These are phyloP conservation scores for Anolis sagrei DNA, from an alignment of 2,113 vertebrate species.

Conservation along the genomic window DNA sequence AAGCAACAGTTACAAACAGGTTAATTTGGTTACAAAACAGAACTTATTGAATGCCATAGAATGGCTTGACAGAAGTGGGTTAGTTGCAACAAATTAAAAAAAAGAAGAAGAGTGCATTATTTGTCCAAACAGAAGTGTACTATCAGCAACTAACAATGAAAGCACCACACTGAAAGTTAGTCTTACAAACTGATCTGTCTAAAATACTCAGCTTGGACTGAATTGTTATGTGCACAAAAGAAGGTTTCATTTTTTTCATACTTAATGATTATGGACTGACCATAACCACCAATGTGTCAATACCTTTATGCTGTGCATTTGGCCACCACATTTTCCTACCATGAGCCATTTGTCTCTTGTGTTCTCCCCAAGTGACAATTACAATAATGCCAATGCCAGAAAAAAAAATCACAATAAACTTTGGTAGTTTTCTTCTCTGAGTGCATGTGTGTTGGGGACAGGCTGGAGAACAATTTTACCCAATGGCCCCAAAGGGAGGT, in stretches of 20 bases:
- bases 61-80: slow-evolving; percentile 72
- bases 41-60: slow-evolving; percentile 69
- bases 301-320: background rate
- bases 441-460: background rate
- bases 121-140: slow-evolving; percentile 58
- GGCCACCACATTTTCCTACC: background rate
- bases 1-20: slow-evolving; percentile 77
- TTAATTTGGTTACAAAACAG: slow-evolving; percentile 78
- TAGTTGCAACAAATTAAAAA: slow-evolving; percentile 64
- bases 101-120: slow-evolving; percentile 33
- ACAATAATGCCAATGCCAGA: background rate
- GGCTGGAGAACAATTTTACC: background rate
- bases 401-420: background rate
- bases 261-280: slow-evolving; percentile 15
- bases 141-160: slow-evolving; percentile 52
- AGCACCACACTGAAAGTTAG: slow-evolving; percentile 64
- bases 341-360: background rate
- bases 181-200: slow-evolving; percentile 62
- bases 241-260: slow-evolving; percentile 36
- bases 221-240: slow-evolving; percentile 68
- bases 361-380: background rate
- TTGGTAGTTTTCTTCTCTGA: background rate
- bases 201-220: slow-evolving; percentile 36
- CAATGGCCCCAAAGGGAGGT: background rate
- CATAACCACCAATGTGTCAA: background rate